Conservation (phyloP, 2,113 vertebrate species). For the Leptosomus discolor region DNA sequence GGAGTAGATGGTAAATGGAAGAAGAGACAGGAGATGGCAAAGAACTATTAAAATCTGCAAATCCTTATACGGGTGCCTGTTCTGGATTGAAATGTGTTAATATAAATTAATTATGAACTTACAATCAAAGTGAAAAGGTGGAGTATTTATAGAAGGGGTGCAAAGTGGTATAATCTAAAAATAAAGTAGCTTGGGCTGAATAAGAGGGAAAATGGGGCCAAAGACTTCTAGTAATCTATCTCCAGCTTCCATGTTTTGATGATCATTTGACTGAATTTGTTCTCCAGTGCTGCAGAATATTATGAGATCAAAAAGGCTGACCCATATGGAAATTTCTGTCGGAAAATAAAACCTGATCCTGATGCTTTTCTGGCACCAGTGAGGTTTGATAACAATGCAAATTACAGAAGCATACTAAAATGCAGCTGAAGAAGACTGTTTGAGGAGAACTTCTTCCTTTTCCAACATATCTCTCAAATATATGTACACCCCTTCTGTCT, state of each 20-base stretch:
- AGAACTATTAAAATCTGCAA: background rate
- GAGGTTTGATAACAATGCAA: background rate
- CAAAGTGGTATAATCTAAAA: conserved; percentile 19
- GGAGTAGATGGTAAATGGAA: background rate
- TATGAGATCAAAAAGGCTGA: conserved; percentile 17
- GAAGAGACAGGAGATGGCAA: background rate
- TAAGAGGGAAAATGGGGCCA: conserved; percentile 7
- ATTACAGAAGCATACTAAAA: background rate
- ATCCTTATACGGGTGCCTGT: background rate
- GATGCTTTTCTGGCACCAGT: background rate
- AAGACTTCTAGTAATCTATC: background rate
- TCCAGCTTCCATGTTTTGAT: background rate
- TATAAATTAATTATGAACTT: conserved; percentile 49
- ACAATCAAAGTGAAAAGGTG: background rate
- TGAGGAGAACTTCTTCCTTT: background rate
- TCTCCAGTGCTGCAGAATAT: conserved; percentile 10
- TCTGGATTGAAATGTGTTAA: conserved; percentile 36
- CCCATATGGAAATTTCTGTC: conserved; percentile 24
- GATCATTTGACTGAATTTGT: background rate
- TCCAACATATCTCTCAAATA: background rate
- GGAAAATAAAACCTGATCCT: background rate
- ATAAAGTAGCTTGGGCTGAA: background rate
- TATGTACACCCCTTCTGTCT: fast-evolving
- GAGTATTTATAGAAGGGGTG: conserved; percentile 29
- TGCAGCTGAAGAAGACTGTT: background rate